Base-by-base conservation (phyloP, 2,113 vertebrate genomes). In the Pomatostomus ruficeps region DNA sequence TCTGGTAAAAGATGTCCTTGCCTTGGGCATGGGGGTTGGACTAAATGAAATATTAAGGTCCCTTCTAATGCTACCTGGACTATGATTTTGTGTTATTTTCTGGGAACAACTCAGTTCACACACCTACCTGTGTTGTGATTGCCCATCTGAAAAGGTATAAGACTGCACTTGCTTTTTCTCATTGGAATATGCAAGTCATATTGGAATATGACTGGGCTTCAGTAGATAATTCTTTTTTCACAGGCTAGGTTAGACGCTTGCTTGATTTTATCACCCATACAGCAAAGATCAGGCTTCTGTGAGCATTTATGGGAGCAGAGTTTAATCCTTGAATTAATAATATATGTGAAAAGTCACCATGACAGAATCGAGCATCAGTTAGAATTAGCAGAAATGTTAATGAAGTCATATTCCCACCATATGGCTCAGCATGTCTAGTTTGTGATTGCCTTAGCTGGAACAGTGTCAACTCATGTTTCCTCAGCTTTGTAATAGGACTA, bases 21-120 rank as follows among this genome's bases (percentile, higher is more conserved):
- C n/a, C 15, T 21, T 42, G 5, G 9, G 23, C n/a, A 15, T n/a
- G 6, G 2, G 1, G 0, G 1, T 46, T 74, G 42, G 24, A 61
- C n/a, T 66, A 51, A 38, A 28, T 70, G 9, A 49, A 61, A 35
- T 66, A 40, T 35, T 52, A 58, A 48, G 2, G 35, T 40, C 20
- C 14, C 6, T 71, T 84, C 52, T 67, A 76, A 52, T 2, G 2
- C 35, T 63, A 22, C 8, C 7, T 7, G 26, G 62, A 62, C 38
- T 54, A 11, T 0, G 1, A 71, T 57, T 83, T 49, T 74, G 10
- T 77, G 24, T 66, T 55, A n/a, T 7, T 62, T 92, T 7, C 40
- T 89, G n/a, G 21, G 36, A 86, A 9, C 20, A 46, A 14, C 43
- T 76, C 22, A 5, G 7, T 74, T 70, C 72, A n/a, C n/a, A n/a